Percentiles rank a stretch among this genome's conserved stretches.
phyloP scores from a whole-genome alignment of 2,797 vertebrate species.

The Phoeniculus purpureus region DNA sequence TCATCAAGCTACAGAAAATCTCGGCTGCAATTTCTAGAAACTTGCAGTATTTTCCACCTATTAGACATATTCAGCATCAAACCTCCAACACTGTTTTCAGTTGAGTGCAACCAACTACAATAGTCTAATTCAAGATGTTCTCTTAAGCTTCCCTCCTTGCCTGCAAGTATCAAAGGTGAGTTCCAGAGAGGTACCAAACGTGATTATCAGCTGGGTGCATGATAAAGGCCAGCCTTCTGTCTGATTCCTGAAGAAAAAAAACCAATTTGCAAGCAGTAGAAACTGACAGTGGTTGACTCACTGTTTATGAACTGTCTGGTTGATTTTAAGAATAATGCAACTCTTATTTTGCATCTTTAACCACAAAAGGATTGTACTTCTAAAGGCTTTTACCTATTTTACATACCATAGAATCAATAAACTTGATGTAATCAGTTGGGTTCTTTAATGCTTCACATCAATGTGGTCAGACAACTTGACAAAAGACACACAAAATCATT shows the following conservation, averaged over 20 bases:
- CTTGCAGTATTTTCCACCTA: neutral
- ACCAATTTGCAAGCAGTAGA: neutral
- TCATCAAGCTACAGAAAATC: neutral
- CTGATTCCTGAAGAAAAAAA: neutral
- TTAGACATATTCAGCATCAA: neutral
- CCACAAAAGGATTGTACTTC: neutral
- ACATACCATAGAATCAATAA: neutral
- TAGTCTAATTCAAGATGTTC: neutral
- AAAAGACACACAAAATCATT: neutral
- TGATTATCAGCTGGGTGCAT: neutral
- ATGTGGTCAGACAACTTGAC: neutral
- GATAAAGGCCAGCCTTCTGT: neutral
- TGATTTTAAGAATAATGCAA: neutral
- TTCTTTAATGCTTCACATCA: neutral
- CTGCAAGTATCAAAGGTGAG: neutral
- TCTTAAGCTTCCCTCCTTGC: neutral
- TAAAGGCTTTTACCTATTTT: neutral
- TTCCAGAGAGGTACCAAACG: neutral
- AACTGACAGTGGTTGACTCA: neutral
- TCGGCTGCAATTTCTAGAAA: neutral
- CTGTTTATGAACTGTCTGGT: neutral
- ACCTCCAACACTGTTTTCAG: neutral
- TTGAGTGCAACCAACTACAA: accelerated
- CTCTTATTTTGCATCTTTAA: neutral
- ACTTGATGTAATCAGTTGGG: neutral